Base-by-base conservation (phyloP, 1,140 invertebrate species). In the Aphelinus certus region DNA sequence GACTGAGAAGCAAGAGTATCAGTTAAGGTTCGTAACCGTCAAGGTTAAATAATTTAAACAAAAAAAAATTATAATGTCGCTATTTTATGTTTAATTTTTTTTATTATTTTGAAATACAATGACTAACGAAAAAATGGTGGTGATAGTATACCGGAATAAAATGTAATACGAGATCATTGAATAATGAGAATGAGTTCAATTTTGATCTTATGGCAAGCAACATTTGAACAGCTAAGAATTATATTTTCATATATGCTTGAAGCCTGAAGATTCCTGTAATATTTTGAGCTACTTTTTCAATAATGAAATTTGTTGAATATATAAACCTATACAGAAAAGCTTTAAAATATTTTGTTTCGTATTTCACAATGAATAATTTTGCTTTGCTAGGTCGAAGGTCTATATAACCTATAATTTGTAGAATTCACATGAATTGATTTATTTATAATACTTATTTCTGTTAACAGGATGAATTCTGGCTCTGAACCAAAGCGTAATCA, bases 1-100 rank as follows among this genome's bases (percentile, higher is more conserved):
- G 26, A 26, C 26, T 26, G 26, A 26, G 26, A 26, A 26, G 26
- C 26, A 26, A 26, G 85, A 87, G 64, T 88, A 88, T 78, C 83
- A 83, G 55, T 71, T 88, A 26, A 76, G 85, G 84, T 86, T 26
- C 26, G 26, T 26, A 26, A 26, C 26, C 26, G 26, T 26, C 26
- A 26, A 79, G 60, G 61, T 26, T 71, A 57, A 57, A 57, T 57
- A 26, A 26, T 26, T 26, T 26, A 0, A 26, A 26, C 26, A 26
- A 26, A 26, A 26, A 26, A 26, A 26, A 26, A 26, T 26, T 26
- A 26, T n/a, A n/a, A n/a, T 26, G 26, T 26, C 26, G 26, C 26
- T 26, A 26, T 26, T 26, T 26, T 26, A 7, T 57, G 3, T 57
- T 57, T 57, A 57, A 57, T 10, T 10, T 7, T 57, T 57, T 57